Evolutionary conservation across 2,888 invertebrate genomes (phyloP), one percentile per base, ranked within the genome.

Genomic region (Papilio protenor): DNA sequence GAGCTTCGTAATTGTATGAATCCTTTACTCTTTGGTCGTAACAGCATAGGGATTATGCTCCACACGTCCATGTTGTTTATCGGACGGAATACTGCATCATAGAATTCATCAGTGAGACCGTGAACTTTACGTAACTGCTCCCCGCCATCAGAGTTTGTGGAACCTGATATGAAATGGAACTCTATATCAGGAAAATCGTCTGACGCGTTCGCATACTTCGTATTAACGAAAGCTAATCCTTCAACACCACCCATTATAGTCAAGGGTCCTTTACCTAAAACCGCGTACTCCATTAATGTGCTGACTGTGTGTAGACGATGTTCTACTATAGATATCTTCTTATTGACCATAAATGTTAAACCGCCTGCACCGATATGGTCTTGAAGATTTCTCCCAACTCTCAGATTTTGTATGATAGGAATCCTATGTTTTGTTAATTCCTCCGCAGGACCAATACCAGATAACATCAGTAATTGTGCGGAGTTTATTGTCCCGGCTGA

Each of bases 401-500:
- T 96, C 0, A 98, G 91, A 87, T 98, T 97, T 86, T 97, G 96
- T 73, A 98, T 96, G 0, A 98, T 92, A 0, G 98, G 97, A 82
- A 98, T 98, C 75, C 96, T 95, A 83, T 96, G 96, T 83, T 96
- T 96, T n/a, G 95, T 91, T 77, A 98, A 86, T 84, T 98, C 96
- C 27, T 96, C 96, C 74, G 95, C 95, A 0, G 97, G 97, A 0
- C 98, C 98, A 16, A 99, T 96, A 0, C 99, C 99, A 12, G 98
- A 98, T 0, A 99, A 90, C 98, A 99, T 98, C 59, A 99, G 91
- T 2, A 99, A 87, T 87, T 99, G 99, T 0, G 99, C 98, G 0
- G 99, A 97, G 87, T 99, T 99, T 0, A 99, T 96, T 0, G 99
- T 96, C 0, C 99, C 99, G 0, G 97, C 98, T 0, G 98, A 98